A percentile compares a stretch with the other conserved stretches of the same genome.
Evolutionary conservation across 2,113 vertebrate genomes (phyloP).

Genomic region (Chaetorhynchus papuensis): DNA sequence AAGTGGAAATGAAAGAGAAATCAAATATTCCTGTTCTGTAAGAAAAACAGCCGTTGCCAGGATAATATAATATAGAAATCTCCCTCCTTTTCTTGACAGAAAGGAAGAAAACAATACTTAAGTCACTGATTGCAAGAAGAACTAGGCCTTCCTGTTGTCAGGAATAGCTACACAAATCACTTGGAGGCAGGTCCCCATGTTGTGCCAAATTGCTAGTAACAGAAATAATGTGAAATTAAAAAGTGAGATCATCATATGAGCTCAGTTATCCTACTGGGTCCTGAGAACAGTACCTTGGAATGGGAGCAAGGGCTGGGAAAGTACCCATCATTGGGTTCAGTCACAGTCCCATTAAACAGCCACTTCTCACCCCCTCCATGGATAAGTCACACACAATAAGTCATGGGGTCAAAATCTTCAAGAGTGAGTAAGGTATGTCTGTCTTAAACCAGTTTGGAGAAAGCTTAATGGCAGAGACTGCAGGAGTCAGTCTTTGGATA

Average conservation of each 20-base stretch:
- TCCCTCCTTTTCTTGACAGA: neutral
- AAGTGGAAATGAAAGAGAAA: neutral
- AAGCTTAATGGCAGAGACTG: neutral
- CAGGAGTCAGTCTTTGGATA: neutral
- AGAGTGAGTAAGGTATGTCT: neutral
- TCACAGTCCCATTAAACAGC: neutral
- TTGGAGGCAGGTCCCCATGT: neutral
- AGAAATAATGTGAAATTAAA: neutral
- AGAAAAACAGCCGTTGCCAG: neutral
- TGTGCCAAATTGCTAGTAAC: neutral
- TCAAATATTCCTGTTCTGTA: neutral
- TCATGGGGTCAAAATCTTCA: neutral
- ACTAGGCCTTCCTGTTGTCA: neutral
- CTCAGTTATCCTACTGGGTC: neutral
- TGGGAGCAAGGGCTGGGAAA: neutral
- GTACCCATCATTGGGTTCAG: neutral
- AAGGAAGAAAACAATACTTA: neutral
- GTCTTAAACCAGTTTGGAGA: neutral
- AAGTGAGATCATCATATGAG: neutral
- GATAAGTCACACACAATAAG: neutral
- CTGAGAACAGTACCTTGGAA: neutral
- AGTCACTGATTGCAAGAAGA: neutral
- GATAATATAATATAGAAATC: neutral
- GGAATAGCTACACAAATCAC: neutral
- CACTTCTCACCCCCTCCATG: neutral